A percentile compares a stretch with the other conserved stretches of the same genome.
These are phyloP conservation scores for Pyralis farinalis DNA, from an alignment of 2,888 invertebrate genomes.

Conservation along the genomic window DNA sequence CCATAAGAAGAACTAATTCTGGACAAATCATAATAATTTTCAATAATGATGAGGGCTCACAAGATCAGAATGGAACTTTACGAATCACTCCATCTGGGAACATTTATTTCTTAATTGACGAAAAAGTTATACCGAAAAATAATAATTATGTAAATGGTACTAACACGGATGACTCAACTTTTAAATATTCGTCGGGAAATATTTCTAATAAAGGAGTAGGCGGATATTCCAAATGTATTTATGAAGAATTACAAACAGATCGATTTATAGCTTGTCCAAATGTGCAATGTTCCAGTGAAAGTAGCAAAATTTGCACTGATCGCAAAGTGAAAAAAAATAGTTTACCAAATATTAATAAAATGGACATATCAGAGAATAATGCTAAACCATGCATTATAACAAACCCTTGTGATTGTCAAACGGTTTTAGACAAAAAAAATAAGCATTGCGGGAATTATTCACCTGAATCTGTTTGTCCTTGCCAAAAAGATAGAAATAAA, in stretches of 20 bases:
- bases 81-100: constrained; percentile 52
- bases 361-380: too few species aligned
- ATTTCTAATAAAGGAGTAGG: constrained; percentile 34
- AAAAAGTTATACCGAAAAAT: constrained; percentile 16
- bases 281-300: not conserved
- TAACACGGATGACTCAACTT: not conserved
- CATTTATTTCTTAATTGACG: constrained; percentile 40
- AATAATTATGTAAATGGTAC: constrained; percentile 16
- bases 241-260: constrained; percentile 21
- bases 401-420: not conserved
- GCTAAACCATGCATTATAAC: not conserved
- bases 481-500: constrained; percentile 26
- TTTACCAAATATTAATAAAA: too few species aligned
- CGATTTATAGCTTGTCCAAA: not conserved
- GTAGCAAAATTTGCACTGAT: too few species aligned
- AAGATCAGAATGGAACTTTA: constrained; percentile 33
- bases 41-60: constrained; percentile 23
- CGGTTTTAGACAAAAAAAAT: constrained; percentile 10
- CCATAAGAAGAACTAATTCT: constrained; percentile 35
- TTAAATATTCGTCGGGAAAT: constrained; percentile 16
- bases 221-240: constrained; percentile 34
- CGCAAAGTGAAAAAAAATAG: too few species aligned
- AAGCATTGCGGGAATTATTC: constrained; percentile 23
- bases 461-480: constrained; percentile 27
- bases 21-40: constrained; percentile 42